Evolutionary conservation across 35 echinoderm and acorn worm species (phyloP).

Genomic region (Heliocidaris erythrogramma): DNA sequence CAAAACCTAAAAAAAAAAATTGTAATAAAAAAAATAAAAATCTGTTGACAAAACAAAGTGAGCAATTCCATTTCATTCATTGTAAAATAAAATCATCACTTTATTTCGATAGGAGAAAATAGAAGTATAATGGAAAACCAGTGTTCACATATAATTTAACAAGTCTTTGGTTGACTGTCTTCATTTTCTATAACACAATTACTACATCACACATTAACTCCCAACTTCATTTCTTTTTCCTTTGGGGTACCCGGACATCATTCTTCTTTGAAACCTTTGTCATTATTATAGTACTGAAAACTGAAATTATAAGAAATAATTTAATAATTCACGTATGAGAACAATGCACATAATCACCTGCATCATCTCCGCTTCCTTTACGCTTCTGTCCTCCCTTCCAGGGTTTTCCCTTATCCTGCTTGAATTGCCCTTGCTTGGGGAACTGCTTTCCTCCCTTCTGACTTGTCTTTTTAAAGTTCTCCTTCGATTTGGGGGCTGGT

Average conservation of each 20-base stretch:
- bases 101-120: too few species aligned
- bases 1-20: background rate
- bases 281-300: background rate
- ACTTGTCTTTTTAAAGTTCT: background rate
- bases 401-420: background rate
- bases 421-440: background rate
- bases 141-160: too few species aligned
- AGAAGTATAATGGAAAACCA: too few species aligned
- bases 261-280: too few species aligned
- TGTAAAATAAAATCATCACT: background rate
- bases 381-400: slow-evolving; percentile 40
- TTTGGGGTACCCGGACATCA: too few species aligned
- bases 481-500: background rate
- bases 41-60: too few species aligned
- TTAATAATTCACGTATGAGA: background rate
- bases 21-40: too few species aligned
- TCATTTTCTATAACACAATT: too few species aligned
- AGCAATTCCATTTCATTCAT: background rate
- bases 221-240: too few species aligned
- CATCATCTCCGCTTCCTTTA: background rate
- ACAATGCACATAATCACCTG: background rate
- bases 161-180: too few species aligned
- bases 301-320: background rate
- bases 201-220: too few species aligned
- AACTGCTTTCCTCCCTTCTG: background rate